Percentiles rank a stretch among this genome's conserved stretches.
phyloP scores from a whole-genome alignment of 64 coral and sea anemone species.

The Actinia tenebrosa region DNA sequence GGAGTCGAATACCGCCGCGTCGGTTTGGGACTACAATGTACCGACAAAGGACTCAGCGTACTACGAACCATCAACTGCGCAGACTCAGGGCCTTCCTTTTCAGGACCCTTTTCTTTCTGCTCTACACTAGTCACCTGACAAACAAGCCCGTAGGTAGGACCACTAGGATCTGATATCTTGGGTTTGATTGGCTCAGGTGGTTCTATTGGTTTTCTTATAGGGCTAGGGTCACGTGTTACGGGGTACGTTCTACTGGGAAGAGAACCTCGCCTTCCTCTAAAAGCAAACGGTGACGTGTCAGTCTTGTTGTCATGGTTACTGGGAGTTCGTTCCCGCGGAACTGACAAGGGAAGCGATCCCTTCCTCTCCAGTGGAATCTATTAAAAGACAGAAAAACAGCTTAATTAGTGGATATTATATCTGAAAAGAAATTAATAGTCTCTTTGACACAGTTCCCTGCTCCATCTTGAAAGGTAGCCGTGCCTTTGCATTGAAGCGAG shows the following conservation, averaged over 20 bases:
- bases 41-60: conserved; percentile 15
- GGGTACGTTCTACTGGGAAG: conserved; percentile 24
- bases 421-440: too few species aligned
- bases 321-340: not conserved
- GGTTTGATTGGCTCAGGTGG: not conserved
- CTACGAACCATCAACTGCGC: conserved; percentile 21
- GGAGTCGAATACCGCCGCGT: conserved; percentile 17
- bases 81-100: not conserved
- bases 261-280: not conserved
- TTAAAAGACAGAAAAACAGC: not conserved
- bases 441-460: too few species aligned
- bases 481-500: too few species aligned
- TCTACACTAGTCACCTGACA: conserved; percentile 14
- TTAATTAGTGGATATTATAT: too few species aligned
- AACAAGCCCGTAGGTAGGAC: conserved; percentile 14
- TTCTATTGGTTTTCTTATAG: conserved; percentile 12
- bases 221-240: conserved; percentile 32
- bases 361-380: conserved; percentile 4
- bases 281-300: not conserved
- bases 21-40: conserved; percentile 26
- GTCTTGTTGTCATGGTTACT: not conserved
- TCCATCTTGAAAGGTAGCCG: too few species aligned
- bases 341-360: not conserved
- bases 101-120: not conserved
- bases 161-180: not conserved